Percentiles rank a stretch among this genome's conserved stretches.
Evolutionary conservation across 1,140 invertebrate species (phyloP).

Genomic region (Calephelis virginiensis): DNA sequence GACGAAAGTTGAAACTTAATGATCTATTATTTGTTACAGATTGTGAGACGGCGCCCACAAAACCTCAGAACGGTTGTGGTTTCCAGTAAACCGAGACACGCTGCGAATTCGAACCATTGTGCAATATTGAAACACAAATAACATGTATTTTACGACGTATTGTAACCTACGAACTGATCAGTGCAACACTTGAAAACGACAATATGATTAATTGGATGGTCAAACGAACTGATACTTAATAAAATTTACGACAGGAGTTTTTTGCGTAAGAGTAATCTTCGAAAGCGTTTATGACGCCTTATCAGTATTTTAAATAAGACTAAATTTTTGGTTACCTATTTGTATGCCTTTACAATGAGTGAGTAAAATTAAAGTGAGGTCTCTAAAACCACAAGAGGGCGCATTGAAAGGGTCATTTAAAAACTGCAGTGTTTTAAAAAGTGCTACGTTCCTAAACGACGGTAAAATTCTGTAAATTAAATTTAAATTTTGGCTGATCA

Average conservation of each 20-base stretch:
- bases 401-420: too few species aligned
- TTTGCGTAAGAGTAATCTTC: too few species aligned
- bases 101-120: slow-evolving; percentile 36
- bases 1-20: slow-evolving; percentile 24
- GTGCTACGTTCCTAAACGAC: too few species aligned
- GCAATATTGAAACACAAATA: slow-evolving; percentile 33
- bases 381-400: too few species aligned
- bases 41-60: slow-evolving; percentile 52
- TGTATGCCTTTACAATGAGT: too few species aligned
- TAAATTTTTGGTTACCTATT: too few species aligned
- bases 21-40: slow-evolving; percentile 62
- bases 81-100: slow-evolving; percentile 41
- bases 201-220: slow-evolving; percentile 11
- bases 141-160: slow-evolving; percentile 24
- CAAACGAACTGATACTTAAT: slow-evolving; percentile 24
- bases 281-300: too few species aligned
- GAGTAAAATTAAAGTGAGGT: too few species aligned
- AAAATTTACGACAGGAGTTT: not conserved
- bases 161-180: slow-evolving; percentile 13
- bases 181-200: slow-evolving; percentile 12
- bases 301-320: too few species aligned
- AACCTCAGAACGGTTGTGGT: slow-evolving; percentile 41
- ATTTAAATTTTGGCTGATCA: too few species aligned
- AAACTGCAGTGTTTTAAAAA: too few species aligned
- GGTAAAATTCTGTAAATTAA: too few species aligned